Percentiles rank a stretch among this genome's conserved stretches.
Conservation (phyloP, 2,113 vertebrate genomes). For the Gopherus evgoodei region DNA sequence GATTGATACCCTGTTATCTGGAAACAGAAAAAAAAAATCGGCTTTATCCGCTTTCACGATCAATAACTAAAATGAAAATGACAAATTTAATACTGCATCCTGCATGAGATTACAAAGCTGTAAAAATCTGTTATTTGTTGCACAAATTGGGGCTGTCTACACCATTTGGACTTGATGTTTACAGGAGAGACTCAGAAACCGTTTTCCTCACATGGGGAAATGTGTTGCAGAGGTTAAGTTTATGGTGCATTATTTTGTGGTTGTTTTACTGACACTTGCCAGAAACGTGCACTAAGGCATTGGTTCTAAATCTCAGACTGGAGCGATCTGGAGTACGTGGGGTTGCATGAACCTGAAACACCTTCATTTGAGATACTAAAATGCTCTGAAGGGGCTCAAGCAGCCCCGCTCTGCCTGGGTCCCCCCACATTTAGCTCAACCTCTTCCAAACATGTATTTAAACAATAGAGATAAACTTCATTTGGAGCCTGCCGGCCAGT, state of each 20-base stretch:
- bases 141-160: constrained; percentile 12
- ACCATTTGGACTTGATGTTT: constrained; percentile 41
- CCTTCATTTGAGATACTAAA: constrained; percentile 51
- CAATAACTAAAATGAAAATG: constrained; percentile 39
- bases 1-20: neutral
- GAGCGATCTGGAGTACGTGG: constrained; percentile 1
- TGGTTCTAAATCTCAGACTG: neutral
- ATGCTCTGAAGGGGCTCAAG: constrained; percentile 54
- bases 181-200: neutral
- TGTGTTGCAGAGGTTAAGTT: constrained; percentile 8
- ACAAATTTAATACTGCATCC: neutral
- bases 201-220: constrained; percentile 15
- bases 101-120: neutral
- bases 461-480: constrained; percentile 77
- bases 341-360: constrained; percentile 50
- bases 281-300: neutral
- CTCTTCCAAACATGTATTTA: constrained; percentile 76
- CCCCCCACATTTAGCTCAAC: constrained; percentile 68
- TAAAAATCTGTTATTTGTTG: constrained; percentile 32
- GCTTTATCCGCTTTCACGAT: constrained; percentile 7
- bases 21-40: no score
- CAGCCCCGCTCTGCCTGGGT: constrained; percentile 52
- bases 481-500: constrained; percentile 57
- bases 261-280: neutral
- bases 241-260: constrained; percentile 7